Evolutionary conservation across 2,888 invertebrate genomes (phyloP).

Genomic region (Pimpla rufipes): DNA sequence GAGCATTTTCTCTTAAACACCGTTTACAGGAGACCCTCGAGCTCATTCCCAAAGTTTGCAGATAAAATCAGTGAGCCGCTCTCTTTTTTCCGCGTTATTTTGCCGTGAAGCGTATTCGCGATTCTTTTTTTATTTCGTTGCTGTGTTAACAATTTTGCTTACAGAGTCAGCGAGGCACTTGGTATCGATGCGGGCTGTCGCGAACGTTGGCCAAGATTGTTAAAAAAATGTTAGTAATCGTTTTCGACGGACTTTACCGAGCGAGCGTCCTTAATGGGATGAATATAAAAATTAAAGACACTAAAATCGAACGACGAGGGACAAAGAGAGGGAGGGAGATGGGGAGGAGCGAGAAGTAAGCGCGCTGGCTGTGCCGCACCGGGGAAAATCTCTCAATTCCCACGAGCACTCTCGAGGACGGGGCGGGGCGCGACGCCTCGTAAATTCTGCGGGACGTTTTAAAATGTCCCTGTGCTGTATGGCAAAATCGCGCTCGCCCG

Average conservation of each 20-base stretch:
- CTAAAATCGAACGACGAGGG: background rate
- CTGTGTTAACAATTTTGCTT: background rate
- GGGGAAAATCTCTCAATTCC: constrained; percentile 75
- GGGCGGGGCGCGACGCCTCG: constrained; percentile 72
- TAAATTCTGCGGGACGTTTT: constrained; percentile 76
- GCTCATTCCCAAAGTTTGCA: constrained; percentile 56
- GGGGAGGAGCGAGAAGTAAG: constrained; percentile 11
- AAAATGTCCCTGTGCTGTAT: constrained; percentile 70
- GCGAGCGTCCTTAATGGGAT: constrained; percentile 6
- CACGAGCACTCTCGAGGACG: constrained; percentile 70
- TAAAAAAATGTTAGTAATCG: background rate
- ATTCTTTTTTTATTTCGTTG: background rate
- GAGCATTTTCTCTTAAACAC: constrained; percentile 66
- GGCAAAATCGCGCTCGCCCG: constrained; percentile 44
- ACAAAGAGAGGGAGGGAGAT: background rate
- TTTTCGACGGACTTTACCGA: background rate
- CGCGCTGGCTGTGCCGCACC: constrained; percentile 9
- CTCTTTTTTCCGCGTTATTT: constrained; percentile 58
- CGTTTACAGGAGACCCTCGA: constrained; percentile 54
- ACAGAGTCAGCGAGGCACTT: background rate
- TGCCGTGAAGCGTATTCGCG: background rate
- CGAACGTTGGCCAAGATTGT: background rate
- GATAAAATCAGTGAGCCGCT: constrained; percentile 62
- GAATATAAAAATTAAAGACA: constrained; percentile 21
- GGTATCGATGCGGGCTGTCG: background rate